These are phyloP conservation scores for Sebastes itinus DNA, from an alignment of 2,797 vertebrate species.

Conservation along the genomic window DNA sequence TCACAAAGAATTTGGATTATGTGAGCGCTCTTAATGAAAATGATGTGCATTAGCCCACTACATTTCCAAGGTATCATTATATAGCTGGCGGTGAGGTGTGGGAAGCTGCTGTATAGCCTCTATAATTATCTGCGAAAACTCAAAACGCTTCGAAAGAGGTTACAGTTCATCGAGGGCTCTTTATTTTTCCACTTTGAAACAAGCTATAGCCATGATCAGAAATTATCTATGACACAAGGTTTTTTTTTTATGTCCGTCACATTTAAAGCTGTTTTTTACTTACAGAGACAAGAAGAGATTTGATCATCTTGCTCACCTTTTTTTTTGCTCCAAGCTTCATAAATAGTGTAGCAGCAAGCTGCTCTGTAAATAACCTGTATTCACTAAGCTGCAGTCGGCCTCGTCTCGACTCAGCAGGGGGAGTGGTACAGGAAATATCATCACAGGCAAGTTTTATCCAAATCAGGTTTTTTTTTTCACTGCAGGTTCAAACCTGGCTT, in stretches of 20 bases:
- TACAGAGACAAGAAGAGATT: neutral
- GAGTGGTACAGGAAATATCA: neutral
- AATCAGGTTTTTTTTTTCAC: neutral
- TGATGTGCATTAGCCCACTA: constrained; percentile 90
- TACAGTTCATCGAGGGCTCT: constrained; percentile 66
- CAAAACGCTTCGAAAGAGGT: constrained; percentile 80
- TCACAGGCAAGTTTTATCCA: neutral
- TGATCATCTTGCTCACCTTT: neutral
- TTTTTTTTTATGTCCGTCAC: neutral
- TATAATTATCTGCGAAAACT: constrained; percentile 94
- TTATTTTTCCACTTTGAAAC: constrained; percentile 60
- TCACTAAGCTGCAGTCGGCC: constrained; percentile 8
- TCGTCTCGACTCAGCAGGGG: neutral
- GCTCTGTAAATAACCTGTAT: constrained; percentile 18
- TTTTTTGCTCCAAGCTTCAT: neutral
- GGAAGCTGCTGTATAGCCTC: constrained; percentile 92
- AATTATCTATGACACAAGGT: constrained; percentile 43
- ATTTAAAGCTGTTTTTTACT: neutral
- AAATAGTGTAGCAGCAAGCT: neutral
- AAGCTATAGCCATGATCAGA: constrained; percentile 53
- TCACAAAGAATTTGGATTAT: constrained; percentile 94
- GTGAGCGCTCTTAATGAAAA: constrained; percentile 94
- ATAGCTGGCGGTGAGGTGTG: constrained; percentile 92
- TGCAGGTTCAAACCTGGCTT: no score
- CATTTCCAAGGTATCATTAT: constrained; percentile 93